phyloP scores from a whole-genome alignment of 2,888 invertebrate species.

The Cheilosia scutellata region DNA sequence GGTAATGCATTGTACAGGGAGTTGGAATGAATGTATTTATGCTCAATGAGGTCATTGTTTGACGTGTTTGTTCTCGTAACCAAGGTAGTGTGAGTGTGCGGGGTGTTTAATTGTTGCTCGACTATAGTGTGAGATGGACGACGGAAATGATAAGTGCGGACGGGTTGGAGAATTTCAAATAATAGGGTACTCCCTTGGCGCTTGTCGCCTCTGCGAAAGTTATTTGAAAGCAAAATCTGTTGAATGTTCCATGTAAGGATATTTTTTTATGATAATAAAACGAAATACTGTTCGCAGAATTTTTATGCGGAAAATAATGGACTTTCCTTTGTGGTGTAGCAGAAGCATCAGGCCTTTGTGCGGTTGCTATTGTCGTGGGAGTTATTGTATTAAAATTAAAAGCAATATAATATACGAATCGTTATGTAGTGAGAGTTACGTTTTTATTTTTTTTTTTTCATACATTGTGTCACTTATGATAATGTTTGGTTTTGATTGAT shows the following conservation, averaged over 20 bases:
- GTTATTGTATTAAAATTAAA: slow-evolving; percentile 11
- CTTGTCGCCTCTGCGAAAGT: slow-evolving; percentile 8
- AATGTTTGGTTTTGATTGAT: slow-evolving; percentile 20
- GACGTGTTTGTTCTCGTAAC: slow-evolving; percentile 58
- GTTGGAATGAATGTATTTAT: neutral
- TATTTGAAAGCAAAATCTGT: slow-evolving; percentile 37
- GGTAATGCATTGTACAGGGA: slow-evolving; percentile 51
- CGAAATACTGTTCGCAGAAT: neutral
- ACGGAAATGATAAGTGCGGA: slow-evolving; percentile 27
- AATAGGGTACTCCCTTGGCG: slow-evolving; percentile 16
- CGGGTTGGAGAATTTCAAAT: slow-evolving; percentile 6
- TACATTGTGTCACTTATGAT: slow-evolving; percentile 7
- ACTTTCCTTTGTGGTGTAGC: neutral
- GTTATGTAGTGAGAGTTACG: neutral
- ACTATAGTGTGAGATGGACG: slow-evolving; percentile 42
- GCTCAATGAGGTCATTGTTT: slow-evolving; percentile 59
- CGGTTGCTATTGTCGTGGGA: slow-evolving; percentile 6
- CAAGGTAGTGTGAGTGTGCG: neutral
- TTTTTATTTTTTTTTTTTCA: neutral
- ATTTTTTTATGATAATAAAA: slow-evolving; percentile 1
- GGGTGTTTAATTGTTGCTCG: slow-evolving; percentile 58
- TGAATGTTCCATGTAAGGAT: slow-evolving; percentile 27
- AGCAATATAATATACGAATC: neutral
- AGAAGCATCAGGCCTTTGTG: neutral
- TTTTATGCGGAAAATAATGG: slow-evolving; percentile 22